These are phyloP conservation scores for Habroteleia sp. DNA, from an alignment of 2,888 invertebrate species.

Conservation along the genomic window DNA sequence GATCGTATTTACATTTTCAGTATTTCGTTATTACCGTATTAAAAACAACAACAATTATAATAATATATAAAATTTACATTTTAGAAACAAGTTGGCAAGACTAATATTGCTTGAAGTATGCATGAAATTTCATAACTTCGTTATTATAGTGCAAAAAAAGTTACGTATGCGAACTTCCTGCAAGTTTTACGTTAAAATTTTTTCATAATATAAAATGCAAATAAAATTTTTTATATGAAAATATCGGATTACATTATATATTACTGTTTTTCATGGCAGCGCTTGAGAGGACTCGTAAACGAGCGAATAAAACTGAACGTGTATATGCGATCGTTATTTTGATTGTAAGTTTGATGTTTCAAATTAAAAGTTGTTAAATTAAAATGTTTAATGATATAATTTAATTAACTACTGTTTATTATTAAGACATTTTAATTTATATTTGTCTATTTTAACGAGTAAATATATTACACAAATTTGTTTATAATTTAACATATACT, in stretches of 20 bases:
- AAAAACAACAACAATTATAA: no score
- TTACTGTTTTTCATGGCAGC: slow-evolving; percentile 13
- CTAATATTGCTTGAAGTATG: slow-evolving; percentile 8
- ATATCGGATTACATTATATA: slow-evolving; percentile 26
- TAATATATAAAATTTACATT: no score
- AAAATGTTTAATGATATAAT: slow-evolving; percentile 14
- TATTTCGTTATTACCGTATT: no score
- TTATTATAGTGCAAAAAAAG: slow-evolving; percentile 4
- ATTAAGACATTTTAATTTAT: no score
- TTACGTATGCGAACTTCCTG: slow-evolving; percentile 2
- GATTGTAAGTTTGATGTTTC: slow-evolving; percentile 17
- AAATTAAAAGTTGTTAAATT: slow-evolving; percentile 23
- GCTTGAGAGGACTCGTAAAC: slow-evolving; percentile 17
- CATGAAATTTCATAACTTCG: slow-evolving; percentile 14
- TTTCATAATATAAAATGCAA: slow-evolving; percentile 15
- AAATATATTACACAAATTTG: no score
- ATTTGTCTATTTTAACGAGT: no score
- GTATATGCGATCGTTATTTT: slow-evolving; percentile 19
- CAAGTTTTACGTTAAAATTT: slow-evolving; percentile 27
- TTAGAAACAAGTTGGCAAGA: slow-evolving; percentile 7
- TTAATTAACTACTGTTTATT: no score
- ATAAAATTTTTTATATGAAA: slow-evolving; percentile 28
- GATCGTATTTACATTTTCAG: slow-evolving; percentile 24
- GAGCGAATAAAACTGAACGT: slow-evolving; percentile 18
- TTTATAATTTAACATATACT: no score